phyloP scores from a whole-genome alignment of 1,140 invertebrate species.

The Lutraria rhynchaena region DNA sequence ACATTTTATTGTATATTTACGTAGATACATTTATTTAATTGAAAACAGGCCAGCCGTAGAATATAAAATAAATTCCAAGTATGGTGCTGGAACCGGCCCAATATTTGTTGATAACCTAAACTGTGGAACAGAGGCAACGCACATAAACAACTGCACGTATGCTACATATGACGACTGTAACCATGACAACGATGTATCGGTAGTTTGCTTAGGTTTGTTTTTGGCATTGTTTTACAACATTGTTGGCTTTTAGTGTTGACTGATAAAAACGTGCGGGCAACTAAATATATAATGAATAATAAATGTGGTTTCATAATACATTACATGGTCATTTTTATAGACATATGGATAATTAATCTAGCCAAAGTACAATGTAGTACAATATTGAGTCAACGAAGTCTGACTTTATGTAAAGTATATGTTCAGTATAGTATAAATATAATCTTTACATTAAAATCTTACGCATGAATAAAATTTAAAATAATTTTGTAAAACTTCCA shows the following conservation, averaged over 20 bases:
- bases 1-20: too few relatives aligned
- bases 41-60: not conserved
- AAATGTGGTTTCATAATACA: not conserved
- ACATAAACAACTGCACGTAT: not conserved
- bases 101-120: not conserved
- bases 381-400: too few relatives aligned
- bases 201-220: not conserved
- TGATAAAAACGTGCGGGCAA: not conserved
- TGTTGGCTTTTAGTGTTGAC: not conserved
- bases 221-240: not conserved
- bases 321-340: not conserved
- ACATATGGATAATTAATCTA: too few relatives aligned
- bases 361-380: too few relatives aligned
- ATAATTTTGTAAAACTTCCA: too few relatives aligned
- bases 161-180: not conserved
- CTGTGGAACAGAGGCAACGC: not conserved
- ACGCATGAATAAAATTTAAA: too few relatives aligned
- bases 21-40: too few relatives aligned
- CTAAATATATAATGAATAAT: not conserved
- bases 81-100: constrained; percentile 2
- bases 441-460: too few relatives aligned
- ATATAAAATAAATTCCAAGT: not conserved
- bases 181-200: constrained; percentile 1
- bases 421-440: too few relatives aligned
- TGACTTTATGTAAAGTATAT: too few relatives aligned